A percentile compares a stretch with the other conserved stretches of the same genome.
phyloP scores from a whole-genome alignment of 2,113 vertebrate species.

The Numida meleagris region DNA sequence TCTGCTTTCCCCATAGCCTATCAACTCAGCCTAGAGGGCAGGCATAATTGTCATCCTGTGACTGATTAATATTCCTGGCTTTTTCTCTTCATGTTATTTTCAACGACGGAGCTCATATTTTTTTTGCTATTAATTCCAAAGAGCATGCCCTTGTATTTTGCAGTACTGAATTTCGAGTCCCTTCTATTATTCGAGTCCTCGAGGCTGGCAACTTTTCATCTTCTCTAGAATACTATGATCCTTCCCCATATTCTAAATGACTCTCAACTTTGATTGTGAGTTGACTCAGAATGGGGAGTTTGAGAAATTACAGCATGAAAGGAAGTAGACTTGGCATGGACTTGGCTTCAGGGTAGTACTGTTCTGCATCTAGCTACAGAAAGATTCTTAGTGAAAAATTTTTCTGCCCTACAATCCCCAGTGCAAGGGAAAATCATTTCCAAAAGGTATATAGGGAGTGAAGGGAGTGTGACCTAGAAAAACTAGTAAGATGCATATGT shows the following conservation, averaged over 20 bases:
- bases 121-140: conserved; percentile 52
- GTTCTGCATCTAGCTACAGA: conserved; percentile 21
- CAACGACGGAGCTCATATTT: conserved; percentile 23
- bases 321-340: conserved; percentile 44
- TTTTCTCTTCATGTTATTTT: conserved; percentile 37
- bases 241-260: conserved; percentile 34
- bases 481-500: conserved; percentile 55
- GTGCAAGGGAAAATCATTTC: conserved; percentile 43
- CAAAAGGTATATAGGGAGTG: conserved; percentile 55
- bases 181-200: conserved; percentile 29
- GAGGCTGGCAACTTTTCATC: conserved; percentile 35
- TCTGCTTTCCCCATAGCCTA: background rate
- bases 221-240: conserved; percentile 25
- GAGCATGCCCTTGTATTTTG: conserved; percentile 38
- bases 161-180: conserved; percentile 2
- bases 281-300: conserved; percentile 33
- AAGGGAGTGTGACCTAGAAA: conserved; percentile 68
- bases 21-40: conserved; percentile 45
- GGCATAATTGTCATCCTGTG: conserved; percentile 39
- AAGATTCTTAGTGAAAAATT: conserved; percentile 18
- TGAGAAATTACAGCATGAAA: conserved; percentile 59
- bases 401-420: conserved; percentile 24
- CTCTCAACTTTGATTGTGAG: conserved; percentile 52
- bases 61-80: conserved; percentile 57
- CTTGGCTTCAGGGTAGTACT: conserved; percentile 46